Percentiles rank a stretch among this genome's conserved stretches.
phyloP scores from a whole-genome alignment of 2,888 invertebrate genomes.

The Metallyticus violacea region DNA sequence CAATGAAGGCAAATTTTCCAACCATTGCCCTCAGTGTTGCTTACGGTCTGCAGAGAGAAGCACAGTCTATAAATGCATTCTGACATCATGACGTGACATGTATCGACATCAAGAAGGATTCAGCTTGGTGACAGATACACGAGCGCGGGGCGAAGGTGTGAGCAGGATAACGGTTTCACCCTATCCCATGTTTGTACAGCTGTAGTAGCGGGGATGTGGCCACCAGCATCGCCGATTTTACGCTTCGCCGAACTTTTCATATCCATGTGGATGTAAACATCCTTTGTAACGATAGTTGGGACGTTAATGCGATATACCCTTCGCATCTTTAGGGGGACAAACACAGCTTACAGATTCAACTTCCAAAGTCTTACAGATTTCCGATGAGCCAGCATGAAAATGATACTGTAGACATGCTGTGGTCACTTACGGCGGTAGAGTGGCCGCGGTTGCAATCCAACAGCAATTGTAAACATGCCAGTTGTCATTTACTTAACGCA shows the following conservation, averaged over 20 bases:
- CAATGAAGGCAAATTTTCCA: no score
- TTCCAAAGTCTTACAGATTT: no score
- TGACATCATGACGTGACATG: background rate
- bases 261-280: background rate
- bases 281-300: background rate
- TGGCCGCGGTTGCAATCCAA: no score
- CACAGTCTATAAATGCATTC: background rate
- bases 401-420: no score
- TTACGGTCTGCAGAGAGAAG: background rate
- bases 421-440: no score
- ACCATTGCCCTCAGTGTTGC: no score
- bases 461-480: no score
- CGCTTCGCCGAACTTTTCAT: constrained; percentile 6
- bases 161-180: background rate
- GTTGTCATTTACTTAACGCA: no score
- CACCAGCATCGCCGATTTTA: constrained; percentile 24
- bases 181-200: constrained; percentile 7
- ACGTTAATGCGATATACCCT: background rate
- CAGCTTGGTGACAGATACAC: background rate
- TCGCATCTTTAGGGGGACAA: background rate
- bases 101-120: background rate
- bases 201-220: background rate
- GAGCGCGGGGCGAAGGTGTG: background rate
- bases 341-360: background rate
- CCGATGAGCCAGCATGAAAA: no score